A percentile compares a stretch with the other conserved stretches of the same genome.
Evolutionary conservation across 2,797 vertebrate genomes (phyloP).

Genomic region (Darevskia mixta): DNA sequence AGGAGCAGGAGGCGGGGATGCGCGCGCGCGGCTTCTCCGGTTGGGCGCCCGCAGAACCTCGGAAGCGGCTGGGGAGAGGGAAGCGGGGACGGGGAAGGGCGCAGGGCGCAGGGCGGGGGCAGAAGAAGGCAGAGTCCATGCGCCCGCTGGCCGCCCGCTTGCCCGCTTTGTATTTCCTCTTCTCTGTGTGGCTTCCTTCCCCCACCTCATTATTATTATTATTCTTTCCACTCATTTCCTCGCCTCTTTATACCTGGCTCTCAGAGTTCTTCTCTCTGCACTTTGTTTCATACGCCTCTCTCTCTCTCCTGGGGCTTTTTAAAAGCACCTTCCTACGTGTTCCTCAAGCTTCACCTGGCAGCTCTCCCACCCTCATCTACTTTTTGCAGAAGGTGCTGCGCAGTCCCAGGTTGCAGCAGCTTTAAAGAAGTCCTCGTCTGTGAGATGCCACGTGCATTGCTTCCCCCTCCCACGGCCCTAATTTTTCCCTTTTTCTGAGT

Average conservation of each 20-base stretch:
- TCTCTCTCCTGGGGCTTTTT: background rate
- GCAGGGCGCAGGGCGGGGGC: accelerated
- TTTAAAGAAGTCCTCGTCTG: background rate
- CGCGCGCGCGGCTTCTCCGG: slow-evolving; percentile 72
- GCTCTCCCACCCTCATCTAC: background rate
- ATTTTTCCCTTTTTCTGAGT: background rate
- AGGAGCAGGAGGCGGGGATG: background rate
- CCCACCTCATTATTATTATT: too few species aligned
- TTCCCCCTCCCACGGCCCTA: background rate
- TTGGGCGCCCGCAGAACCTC: slow-evolving; percentile 46
- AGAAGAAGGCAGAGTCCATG: background rate
- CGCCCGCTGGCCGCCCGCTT: accelerated
- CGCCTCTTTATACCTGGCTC: background rate
- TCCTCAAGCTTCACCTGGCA: background rate
- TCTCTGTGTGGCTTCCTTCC: background rate
- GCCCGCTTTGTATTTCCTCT: background rate
- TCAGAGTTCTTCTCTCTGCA: too few species aligned
- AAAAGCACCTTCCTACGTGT: too few species aligned
- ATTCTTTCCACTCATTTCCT: too few species aligned
- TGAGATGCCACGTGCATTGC: background rate
- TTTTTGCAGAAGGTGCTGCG: background rate
- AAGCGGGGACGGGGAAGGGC: too few species aligned
- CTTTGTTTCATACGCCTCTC: too few species aligned
- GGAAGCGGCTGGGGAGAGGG: background rate
- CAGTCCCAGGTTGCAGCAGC: background rate